These are phyloP conservation scores for Neomorphus geoffroyi DNA, from an alignment of 2,797 vertebrate genomes.

Conservation along the genomic window DNA sequence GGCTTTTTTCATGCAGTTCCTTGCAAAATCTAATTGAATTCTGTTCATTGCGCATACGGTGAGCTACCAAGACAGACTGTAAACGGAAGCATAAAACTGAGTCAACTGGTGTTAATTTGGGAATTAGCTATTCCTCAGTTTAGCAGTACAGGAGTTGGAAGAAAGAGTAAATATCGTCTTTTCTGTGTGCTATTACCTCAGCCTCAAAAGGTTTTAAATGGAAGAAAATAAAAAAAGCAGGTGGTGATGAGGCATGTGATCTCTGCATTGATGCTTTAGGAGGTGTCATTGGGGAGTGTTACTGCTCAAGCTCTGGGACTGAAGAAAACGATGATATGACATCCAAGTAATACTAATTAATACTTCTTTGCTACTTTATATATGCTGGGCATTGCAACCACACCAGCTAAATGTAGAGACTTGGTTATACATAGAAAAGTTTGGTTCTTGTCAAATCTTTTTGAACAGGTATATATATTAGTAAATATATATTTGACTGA, in stretches of 20 bases:
- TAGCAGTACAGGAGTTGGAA: neutral
- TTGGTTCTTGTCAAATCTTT: neutral
- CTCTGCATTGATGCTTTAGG: neutral
- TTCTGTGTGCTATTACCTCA: neutral
- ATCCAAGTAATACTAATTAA: neutral
- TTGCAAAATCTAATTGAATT: neutral
- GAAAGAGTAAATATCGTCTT: neutral
- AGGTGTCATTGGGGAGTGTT: neutral
- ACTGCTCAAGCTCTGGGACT: neutral
- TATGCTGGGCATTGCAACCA: neutral
- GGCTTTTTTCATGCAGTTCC: neutral
- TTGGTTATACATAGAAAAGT: neutral
- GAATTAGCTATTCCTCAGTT: neutral
- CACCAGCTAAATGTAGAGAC: neutral
- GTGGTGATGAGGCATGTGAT: neutral
- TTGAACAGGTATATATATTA: neutral
- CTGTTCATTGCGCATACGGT: neutral
- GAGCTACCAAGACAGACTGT: neutral
- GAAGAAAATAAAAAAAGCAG: constrained; percentile 29
- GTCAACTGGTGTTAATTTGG: neutral
- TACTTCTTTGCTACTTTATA: neutral
- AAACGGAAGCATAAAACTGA: neutral
- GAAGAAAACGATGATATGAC: neutral
- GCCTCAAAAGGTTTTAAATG: constrained; percentile 1
- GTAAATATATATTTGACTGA: neutral